Percentiles rank a stretch among this genome's conserved stretches.
Conservation (phyloP, 2,888 invertebrate species). For the Dorcus hopei region DNA sequence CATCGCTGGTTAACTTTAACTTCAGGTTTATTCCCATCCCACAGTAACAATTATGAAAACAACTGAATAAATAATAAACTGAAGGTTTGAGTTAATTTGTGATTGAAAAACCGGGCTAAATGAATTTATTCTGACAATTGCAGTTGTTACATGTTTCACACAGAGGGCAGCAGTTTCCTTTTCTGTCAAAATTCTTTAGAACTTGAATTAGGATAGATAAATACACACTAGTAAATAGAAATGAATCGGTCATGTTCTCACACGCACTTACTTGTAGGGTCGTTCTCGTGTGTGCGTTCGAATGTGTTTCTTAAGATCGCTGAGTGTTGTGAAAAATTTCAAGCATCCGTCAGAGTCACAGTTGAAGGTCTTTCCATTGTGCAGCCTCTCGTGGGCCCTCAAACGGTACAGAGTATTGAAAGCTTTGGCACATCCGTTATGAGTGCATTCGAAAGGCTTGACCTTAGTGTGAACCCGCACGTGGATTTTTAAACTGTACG, state of each 20-base stretch:
- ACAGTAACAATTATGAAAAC: no score
- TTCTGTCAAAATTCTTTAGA: no score
- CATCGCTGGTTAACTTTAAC: no score
- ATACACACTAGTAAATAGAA: background rate
- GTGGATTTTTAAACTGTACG: constrained; percentile 93
- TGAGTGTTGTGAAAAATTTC: constrained; percentile 90
- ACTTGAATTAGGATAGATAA: no score
- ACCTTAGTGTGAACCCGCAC: constrained; percentile 89
- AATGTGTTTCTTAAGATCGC: constrained; percentile 91
- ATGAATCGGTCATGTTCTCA: no score
- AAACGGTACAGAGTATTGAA: constrained; percentile 93
- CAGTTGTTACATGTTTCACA: no score
- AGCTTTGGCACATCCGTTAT: constrained; percentile 82
- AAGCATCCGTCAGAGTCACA: constrained; percentile 78
- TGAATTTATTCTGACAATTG: background rate
- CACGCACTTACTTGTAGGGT: constrained; percentile 71
- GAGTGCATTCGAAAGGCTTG: constrained; percentile 86
- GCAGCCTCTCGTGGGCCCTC: constrained; percentile 86
- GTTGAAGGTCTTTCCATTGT: constrained; percentile 93
- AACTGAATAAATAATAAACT: no score
- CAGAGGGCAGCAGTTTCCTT: no score
- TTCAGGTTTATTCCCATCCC: no score
- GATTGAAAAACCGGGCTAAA: no score
- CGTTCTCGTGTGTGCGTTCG: constrained; percentile 90
- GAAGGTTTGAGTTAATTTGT: no score